phyloP scores from a whole-genome alignment of 2,888 invertebrate species.

The Gisinianus flammeolus region DNA sequence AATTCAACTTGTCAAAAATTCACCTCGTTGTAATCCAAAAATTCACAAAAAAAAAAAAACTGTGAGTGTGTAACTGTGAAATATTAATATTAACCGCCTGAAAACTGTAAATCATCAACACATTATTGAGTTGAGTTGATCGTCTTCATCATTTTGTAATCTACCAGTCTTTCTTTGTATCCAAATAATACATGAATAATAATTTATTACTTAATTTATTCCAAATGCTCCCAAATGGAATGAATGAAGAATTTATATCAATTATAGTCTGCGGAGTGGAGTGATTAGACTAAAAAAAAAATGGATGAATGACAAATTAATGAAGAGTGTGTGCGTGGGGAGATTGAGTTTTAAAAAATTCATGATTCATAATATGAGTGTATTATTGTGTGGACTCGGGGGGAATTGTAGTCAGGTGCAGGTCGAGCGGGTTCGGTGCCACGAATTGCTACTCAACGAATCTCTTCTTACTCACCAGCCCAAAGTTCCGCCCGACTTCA shows the following conservation, averaged over 20 bases:
- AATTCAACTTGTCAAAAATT: too few relatives aligned
- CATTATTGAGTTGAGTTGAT: background rate
- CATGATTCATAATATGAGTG: background rate
- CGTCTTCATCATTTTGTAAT: background rate
- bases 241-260: too few relatives aligned
- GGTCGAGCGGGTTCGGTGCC: slow-evolving; percentile 33
- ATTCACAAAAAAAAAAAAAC: too few relatives aligned
- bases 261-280: too few relatives aligned
- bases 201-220: too few relatives aligned
- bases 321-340: too few relatives aligned
- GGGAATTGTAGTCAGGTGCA: slow-evolving; percentile 31
- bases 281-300: background rate
- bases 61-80: too few relatives aligned
- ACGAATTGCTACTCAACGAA: slow-evolving; percentile 14
- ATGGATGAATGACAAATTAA: background rate
- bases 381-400: background rate
- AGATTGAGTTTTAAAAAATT: too few relatives aligned
- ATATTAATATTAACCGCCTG: too few relatives aligned
- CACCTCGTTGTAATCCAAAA: too few relatives aligned
- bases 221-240: too few relatives aligned
- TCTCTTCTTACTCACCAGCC: slow-evolving; percentile 10
- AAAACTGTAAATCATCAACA: too few relatives aligned
- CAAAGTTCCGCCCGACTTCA: slow-evolving; percentile 14
- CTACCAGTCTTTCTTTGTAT: background rate
- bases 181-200: background rate